Evolutionary conservation across 2,888 invertebrate species (phyloP).

Genomic region (Apamea anceps): DNA sequence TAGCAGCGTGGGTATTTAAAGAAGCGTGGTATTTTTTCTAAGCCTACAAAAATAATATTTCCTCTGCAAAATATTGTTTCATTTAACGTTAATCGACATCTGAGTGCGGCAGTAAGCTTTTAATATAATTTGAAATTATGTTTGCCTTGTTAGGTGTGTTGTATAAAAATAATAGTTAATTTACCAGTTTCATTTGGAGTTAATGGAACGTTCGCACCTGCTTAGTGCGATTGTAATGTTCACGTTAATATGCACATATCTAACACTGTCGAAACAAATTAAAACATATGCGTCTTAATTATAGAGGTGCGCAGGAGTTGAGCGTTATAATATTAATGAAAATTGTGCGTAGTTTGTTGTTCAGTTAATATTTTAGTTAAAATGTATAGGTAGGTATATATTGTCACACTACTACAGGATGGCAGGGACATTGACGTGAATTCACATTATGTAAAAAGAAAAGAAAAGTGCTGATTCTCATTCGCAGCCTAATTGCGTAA

Average conservation of each 20-base stretch:
- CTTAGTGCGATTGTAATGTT: constrained; percentile 16
- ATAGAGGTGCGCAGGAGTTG: constrained; percentile 25
- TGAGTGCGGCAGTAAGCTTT: neutral
- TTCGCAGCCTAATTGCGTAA: too few species aligned
- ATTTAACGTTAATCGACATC: neutral
- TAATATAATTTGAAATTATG: constrained; percentile 17
- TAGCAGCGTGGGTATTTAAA: too few species aligned
- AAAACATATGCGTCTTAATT: constrained; percentile 47
- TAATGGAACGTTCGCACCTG: constrained; percentile 48
- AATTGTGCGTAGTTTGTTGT: neutral
- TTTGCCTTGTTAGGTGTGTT: constrained; percentile 11
- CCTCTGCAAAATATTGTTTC: neutral
- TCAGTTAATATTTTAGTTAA: too few species aligned
- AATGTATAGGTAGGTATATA: too few species aligned
- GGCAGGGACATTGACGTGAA: too few species aligned
- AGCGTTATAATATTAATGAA: neutral
- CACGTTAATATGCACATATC: constrained; percentile 32
- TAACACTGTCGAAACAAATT: constrained; percentile 56
- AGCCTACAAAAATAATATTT: neutral
- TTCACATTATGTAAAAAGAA: too few species aligned
- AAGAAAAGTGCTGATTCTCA: too few species aligned
- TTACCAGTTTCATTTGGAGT: constrained; percentile 14
- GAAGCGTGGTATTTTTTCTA: neutral
- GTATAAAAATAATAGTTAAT: constrained; percentile 2
- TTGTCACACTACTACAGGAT: too few species aligned